These are phyloP conservation scores for Tetramorium bicarinatum DNA, from an alignment of 2,888 invertebrate species.

Conservation along the genomic window DNA sequence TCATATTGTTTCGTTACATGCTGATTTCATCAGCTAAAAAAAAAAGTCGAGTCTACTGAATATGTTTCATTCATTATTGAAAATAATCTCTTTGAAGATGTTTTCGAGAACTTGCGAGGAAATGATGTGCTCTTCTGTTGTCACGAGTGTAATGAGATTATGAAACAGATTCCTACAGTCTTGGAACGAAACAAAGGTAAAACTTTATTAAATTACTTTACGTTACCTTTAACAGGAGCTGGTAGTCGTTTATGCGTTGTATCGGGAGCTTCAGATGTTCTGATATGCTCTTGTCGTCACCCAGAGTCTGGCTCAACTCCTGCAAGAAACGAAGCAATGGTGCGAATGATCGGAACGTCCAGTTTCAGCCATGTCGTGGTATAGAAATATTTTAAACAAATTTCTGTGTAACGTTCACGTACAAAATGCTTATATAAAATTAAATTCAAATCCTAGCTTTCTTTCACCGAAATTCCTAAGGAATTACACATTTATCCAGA, in stretches of 20 bases:
- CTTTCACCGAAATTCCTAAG: background rate
- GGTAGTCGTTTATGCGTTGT: slow-evolving; percentile 98
- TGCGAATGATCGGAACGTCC: background rate
- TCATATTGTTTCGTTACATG: background rate
- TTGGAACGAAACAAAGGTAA: background rate
- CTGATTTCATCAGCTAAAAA: slow-evolving; percentile 7
- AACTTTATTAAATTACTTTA: background rate
- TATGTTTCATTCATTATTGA: background rate
- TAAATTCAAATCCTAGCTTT: background rate
- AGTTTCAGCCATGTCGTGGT: background rate
- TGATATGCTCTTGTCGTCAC: slow-evolving; percentile 95
- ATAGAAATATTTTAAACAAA: background rate
- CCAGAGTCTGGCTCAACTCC: slow-evolving; percentile 94
- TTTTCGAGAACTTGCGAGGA: background rate
- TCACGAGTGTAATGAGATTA: background rate
- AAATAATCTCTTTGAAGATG: background rate
- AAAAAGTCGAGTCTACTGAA: slow-evolving; percentile 8
- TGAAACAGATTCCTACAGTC: background rate
- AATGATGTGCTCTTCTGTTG: background rate
- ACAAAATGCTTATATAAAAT: background rate
- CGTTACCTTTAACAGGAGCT: slow-evolving; percentile 95
- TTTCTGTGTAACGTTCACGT: background rate
- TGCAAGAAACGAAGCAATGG: slow-evolving; percentile 85
- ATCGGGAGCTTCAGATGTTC: slow-evolving; percentile 98
- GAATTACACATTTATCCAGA: background rate